A percentile compares a stretch with the other conserved stretches of the same genome.
phyloP scores from a whole-genome alignment of 2,797 vertebrate species.

The Nasua narica region DNA sequence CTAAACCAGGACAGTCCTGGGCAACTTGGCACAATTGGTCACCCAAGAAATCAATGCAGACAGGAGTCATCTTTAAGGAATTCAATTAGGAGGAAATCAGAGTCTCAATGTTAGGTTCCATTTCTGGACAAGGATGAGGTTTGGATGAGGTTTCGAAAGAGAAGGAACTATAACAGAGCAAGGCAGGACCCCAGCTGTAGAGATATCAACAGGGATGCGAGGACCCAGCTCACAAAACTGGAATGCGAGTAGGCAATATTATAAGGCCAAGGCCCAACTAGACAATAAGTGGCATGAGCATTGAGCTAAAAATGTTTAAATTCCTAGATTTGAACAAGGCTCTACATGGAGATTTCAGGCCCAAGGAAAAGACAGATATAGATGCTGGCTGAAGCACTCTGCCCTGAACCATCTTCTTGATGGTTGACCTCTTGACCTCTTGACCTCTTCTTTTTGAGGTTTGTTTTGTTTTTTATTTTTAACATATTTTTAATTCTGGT shows the following conservation, averaged over 20 bases:
- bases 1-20: neutral
- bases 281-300: neutral
- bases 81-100: neutral
- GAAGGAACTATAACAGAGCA: neutral
- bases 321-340: neutral
- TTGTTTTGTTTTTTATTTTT: neutral
- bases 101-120: neutral
- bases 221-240: neutral
- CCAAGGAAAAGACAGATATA: neutral
- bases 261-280: neutral
- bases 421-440: too few relatives aligned
- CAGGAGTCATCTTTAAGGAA: neutral
- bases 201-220: neutral
- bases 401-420: neutral
- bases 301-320: neutral
- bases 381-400: neutral
- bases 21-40: neutral
- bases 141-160: neutral
- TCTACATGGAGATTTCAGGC: neutral
- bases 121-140: neutral
- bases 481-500: neutral
- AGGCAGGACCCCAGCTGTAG: neutral
- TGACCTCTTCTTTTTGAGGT: neutral
- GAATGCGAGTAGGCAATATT: neutral
- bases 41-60: neutral